Evolutionary conservation across 1,140 invertebrate genomes (phyloP), one percentile per base, ranked within the genome.

Genomic region (Eriocheir sinensis): DNA sequence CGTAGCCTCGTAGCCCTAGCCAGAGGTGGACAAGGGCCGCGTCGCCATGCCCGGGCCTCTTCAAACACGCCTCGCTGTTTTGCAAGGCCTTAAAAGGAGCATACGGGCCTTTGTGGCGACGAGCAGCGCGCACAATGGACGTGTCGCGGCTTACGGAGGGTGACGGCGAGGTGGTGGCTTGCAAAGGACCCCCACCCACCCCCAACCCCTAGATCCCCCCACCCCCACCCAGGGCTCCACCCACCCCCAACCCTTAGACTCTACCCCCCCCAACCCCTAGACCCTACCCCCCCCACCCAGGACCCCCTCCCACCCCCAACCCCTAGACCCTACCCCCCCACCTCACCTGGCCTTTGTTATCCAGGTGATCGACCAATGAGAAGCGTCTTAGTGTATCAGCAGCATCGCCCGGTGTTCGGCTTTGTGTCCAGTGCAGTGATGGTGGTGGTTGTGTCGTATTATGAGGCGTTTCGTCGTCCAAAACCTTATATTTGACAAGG

Each of bases 281-380:
- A 91, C 89, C 89, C 79, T 91, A 38, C 48, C 89, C 89, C 48
- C 89, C 89, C 60, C 89, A n/a, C 48, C 89, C 12, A 36, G 60
- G 89, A 91, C 89, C 79, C 89, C 60, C 21, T 34, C 60, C 53
- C 15, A 12, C 6, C 38, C 48, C 89, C 53, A 48, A 30, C 34
- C 12, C 60, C 44, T 91, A 60, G 48, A 90, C 89, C 41, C 3
- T 17, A 12, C 15, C 53, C 21, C 81, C 36, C n/a, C 41, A n/a
- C 8, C 38, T 92, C 40, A 34, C 40, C 0, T 80, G 27, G 4
- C 15, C 44, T 48, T 15, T 60, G 53, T 60, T 60, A 27, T 60
- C 27, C 27, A 60, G 53, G 17, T 21, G 53, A 60, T 60, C 53
- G 53, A 8, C 44, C 15, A 6, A 48, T n/a, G n/a, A n/a, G n/a